phyloP scores from a whole-genome alignment of 35 echinoderm and acorn worm species.

The Lytechinus variegatus region DNA sequence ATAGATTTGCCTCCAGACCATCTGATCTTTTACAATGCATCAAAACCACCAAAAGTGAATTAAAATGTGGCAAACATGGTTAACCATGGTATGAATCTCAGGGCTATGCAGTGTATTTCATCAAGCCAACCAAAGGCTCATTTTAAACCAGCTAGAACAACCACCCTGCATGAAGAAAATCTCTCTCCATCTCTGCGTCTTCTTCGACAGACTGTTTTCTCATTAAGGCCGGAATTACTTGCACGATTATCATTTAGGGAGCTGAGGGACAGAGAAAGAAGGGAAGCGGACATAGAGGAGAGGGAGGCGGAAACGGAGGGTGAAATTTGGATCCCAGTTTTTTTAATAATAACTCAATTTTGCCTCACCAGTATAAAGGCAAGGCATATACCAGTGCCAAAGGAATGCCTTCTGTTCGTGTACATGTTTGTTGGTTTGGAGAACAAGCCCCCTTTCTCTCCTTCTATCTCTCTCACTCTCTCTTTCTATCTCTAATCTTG shows the following conservation, averaged over 20 bases:
- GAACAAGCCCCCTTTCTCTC: background rate
- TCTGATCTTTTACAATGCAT: background rate
- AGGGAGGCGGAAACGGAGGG: slow-evolving; percentile 35
- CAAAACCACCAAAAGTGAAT: background rate
- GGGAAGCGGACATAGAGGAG: background rate
- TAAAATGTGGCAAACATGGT: background rate
- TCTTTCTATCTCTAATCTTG: background rate
- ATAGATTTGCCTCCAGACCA: background rate
- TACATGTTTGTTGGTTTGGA: background rate
- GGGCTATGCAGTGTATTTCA: background rate
- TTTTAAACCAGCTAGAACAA: background rate
- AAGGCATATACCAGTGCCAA: background rate
- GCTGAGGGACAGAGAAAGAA: background rate
- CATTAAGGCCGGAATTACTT: slow-evolving; percentile 31
- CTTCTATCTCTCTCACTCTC: background rate
- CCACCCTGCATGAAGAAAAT: background rate
- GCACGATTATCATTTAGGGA: slow-evolving; percentile 41
- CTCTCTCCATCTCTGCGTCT: background rate
- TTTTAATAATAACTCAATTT: slow-evolving; percentile 25
- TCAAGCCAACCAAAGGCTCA: background rate
- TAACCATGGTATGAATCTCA: slow-evolving; percentile 29
- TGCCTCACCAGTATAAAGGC: background rate
- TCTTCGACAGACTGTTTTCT: slow-evolving; percentile 47
- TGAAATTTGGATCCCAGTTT: background rate
- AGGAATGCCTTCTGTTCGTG: background rate